Conservation (phyloP, 2,888 invertebrate genomes). For the Branchipolynoe longqiensis region DNA sequence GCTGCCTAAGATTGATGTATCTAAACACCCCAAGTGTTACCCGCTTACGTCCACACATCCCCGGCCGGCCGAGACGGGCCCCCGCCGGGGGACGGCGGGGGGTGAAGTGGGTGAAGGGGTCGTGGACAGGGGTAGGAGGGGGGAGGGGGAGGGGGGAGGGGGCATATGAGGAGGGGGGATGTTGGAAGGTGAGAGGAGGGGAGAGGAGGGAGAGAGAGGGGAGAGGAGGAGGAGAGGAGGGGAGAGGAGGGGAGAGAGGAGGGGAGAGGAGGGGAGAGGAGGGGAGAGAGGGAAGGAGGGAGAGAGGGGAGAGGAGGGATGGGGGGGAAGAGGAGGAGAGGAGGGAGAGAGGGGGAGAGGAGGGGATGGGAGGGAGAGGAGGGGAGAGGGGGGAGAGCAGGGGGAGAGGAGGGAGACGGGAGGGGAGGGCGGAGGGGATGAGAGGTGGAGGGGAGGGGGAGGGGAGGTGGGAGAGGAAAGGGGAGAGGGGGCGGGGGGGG, state of each 20-base stretch:
- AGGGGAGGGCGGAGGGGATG: too few species aligned
- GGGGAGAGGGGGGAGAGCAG: too few species aligned
- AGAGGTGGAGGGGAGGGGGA: too few species aligned
- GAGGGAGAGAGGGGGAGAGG: too few species aligned
- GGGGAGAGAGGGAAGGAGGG: neutral
- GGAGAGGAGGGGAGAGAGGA: neutral
- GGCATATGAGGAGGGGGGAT: neutral
- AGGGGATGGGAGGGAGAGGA: too few species aligned
- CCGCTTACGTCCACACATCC: slow-evolving; percentile 39
- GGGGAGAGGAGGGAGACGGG: too few species aligned
- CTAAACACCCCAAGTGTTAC: slow-evolving; percentile 54
- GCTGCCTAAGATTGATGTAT: slow-evolving; percentile 35
- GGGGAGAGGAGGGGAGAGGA: neutral
- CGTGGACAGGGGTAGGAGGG: neutral
- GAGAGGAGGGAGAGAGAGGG: neutral
- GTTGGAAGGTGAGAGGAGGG: neutral
- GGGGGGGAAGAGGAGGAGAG: too few species aligned
- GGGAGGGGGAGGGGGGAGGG: neutral
- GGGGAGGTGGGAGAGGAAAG: too few species aligned
- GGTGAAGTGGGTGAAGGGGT: neutral
- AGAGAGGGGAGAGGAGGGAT: neutral
- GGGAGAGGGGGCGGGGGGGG: too few species aligned
- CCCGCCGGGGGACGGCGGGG: slow-evolving; percentile 8
- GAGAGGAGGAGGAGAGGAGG: neutral
- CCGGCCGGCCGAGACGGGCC: slow-evolving; percentile 10